phyloP scores from a whole-genome alignment of 2,888 invertebrate species.

The Lasius fuliginosus region DNA sequence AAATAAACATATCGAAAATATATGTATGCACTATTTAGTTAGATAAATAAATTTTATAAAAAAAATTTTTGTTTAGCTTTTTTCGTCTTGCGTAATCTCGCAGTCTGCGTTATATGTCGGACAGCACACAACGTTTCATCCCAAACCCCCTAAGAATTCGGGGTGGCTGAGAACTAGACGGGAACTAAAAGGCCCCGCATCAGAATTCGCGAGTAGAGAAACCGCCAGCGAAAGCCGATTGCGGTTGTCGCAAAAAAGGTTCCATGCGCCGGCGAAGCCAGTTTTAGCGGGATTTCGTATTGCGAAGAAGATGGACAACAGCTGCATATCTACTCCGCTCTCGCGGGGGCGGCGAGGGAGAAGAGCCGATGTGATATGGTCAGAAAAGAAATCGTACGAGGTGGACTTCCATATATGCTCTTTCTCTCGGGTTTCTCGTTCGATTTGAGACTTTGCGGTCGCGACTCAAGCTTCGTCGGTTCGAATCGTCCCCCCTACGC shows the following conservation, averaged over 20 bases:
- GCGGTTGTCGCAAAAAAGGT: conserved; percentile 32
- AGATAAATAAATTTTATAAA: not conserved
- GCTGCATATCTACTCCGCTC: conserved; percentile 50
- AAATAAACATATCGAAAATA: not conserved
- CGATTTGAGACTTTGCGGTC: conserved; percentile 75
- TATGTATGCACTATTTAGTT: not conserved
- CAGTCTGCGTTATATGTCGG: not conserved
- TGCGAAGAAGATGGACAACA: conserved; percentile 57
- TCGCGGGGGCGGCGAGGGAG: not conserved
- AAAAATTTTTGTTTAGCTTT: not conserved
- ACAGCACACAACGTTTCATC: not conserved
- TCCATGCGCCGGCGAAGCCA: conserved; percentile 21
- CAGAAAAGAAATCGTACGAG: conserved; percentile 62
- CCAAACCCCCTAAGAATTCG: conserved; percentile 22
- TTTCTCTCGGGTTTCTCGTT: conserved; percentile 79
- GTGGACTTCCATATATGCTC: conserved; percentile 77
- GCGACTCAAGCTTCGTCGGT: conserved; percentile 56
- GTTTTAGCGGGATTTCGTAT: conserved; percentile 59
- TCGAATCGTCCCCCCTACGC: conserved; percentile 17
- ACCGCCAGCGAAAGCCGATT: conserved; percentile 46
- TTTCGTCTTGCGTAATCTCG: not conserved
- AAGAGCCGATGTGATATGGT: conserved; percentile 52
- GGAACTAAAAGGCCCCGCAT: not conserved
- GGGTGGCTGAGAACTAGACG: not conserved
- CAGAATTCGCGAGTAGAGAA: conserved; percentile 9